A percentile compares a stretch with the other conserved stretches of the same genome.
phyloP scores from a whole-genome alignment of 2,888 invertebrate species.

The Aphodius sticticus region DNA sequence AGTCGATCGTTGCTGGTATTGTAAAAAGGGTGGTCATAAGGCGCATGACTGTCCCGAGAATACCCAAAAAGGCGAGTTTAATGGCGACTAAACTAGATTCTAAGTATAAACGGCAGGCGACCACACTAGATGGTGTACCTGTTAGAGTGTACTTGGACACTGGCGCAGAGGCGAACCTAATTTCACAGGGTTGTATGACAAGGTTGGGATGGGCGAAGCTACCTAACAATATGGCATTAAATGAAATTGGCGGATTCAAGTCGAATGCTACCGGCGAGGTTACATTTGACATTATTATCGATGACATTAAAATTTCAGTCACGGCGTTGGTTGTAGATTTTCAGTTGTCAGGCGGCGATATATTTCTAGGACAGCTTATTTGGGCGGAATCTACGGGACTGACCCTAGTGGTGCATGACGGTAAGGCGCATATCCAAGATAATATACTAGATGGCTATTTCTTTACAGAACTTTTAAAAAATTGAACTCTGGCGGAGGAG shows the following conservation, averaged over 20 bases:
- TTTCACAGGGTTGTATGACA: constrained; percentile 27
- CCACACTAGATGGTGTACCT: constrained; percentile 9
- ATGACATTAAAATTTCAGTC: constrained; percentile 28
- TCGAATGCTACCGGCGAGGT: neutral
- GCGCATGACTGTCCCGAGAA: too few species aligned
- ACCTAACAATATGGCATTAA: constrained; percentile 6
- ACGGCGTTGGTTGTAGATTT: constrained; percentile 28
- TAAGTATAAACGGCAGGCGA: constrained; percentile 21
- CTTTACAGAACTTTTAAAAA: constrained; percentile 17
- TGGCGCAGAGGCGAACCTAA: constrained; percentile 28
- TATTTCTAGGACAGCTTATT: constrained; percentile 31
- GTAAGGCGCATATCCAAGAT: constrained; percentile 31
- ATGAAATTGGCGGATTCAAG: constrained; percentile 29
- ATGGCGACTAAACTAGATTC: too few species aligned
- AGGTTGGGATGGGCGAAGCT: constrained; percentile 21
- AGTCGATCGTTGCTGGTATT: too few species aligned
- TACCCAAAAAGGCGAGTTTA: too few species aligned
- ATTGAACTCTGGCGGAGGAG: constrained; percentile 9
- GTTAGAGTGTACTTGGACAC: constrained; percentile 30
- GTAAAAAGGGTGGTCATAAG: too few species aligned
- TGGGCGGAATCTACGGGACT: constrained; percentile 25
- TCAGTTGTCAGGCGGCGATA: constrained; percentile 29
- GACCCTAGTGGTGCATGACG: constrained; percentile 23
- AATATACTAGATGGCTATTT: constrained; percentile 6
- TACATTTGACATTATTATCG: constrained; percentile 22